These are phyloP conservation scores for Drosophila neonasuta DNA, from an alignment of 2,888 invertebrate genomes.

Conservation along the genomic window DNA sequence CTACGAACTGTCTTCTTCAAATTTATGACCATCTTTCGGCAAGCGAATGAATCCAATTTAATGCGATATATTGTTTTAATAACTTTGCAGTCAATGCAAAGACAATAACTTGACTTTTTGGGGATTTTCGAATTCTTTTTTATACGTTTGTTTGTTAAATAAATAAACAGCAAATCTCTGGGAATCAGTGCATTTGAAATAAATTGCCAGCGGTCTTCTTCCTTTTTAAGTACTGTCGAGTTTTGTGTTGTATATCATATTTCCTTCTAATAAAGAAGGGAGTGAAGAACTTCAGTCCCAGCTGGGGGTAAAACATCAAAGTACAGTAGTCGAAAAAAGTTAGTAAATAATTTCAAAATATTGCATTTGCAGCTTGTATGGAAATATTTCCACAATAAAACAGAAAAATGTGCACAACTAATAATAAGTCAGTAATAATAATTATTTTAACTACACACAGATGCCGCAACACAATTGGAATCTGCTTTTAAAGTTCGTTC, in stretches of 20 bases:
- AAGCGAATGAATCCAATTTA: constrained; percentile 30
- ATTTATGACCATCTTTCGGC: constrained; percentile 57
- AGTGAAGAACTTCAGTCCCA: neutral
- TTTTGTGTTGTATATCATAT: neutral
- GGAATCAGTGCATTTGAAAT: constrained; percentile 1
- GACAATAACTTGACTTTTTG: constrained; percentile 26
- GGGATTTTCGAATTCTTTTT: constrained; percentile 11
- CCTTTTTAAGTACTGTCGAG: neutral
- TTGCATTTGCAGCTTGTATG: neutral
- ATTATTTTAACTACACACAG: constrained; percentile 8
- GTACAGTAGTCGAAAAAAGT: neutral
- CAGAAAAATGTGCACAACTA: constrained; percentile 2
- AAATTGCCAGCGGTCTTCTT: neutral
- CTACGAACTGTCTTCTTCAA: constrained; percentile 38
- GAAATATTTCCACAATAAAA: neutral
- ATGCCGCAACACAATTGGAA: constrained; percentile 30
- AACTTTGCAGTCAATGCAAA: constrained; percentile 29
- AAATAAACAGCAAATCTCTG: constrained; percentile 28
- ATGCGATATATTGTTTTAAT: constrained; percentile 33
- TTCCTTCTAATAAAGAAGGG: neutral
- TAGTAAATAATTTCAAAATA: neutral
- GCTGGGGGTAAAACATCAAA: neutral
- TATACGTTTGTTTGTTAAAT: constrained; percentile 18
- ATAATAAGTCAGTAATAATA: constrained; percentile 1
- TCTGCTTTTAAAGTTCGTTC: constrained; percentile 25